Conservation (phyloP, 2,888 invertebrate genomes). For the Tenthredo notha region DNA sequence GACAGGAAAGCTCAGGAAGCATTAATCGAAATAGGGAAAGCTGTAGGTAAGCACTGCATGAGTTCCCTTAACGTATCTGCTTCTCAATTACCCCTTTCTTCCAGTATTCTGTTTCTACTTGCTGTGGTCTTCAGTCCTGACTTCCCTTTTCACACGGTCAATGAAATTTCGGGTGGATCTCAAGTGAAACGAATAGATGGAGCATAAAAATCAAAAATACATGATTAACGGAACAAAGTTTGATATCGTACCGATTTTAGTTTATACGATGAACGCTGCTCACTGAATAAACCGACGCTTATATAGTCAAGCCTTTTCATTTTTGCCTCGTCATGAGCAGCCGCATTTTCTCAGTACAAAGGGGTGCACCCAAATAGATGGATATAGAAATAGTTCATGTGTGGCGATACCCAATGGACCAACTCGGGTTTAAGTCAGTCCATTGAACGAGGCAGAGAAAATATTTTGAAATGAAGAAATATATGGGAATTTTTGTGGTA, state of each 20-base stretch:
- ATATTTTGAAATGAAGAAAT: constrained; percentile 26
- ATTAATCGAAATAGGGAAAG: background rate
- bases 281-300: background rate
- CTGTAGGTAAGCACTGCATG: background rate
- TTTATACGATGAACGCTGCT: background rate
- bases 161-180: no score
- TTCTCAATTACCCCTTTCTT: background rate
- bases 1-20: background rate
- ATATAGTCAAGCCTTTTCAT: background rate
- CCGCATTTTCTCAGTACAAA: background rate
- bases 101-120: background rate
- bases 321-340: background rate
- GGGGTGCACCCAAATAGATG: background rate
- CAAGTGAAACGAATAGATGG: background rate
- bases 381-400: background rate
- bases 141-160: background rate
- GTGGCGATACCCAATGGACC: background rate
- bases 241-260: background rate
- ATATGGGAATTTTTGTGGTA: background rate
- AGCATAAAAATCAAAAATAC: background rate
- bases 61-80: background rate
- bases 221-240: background rate
- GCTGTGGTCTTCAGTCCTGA: background rate
- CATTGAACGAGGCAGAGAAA: background rate
- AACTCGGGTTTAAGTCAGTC: background rate